A percentile compares a stretch with the other conserved stretches of the same genome.
Evolutionary conservation across 2,113 vertebrate species (phyloP).

Genomic region (Peromyscus leucopus): DNA sequence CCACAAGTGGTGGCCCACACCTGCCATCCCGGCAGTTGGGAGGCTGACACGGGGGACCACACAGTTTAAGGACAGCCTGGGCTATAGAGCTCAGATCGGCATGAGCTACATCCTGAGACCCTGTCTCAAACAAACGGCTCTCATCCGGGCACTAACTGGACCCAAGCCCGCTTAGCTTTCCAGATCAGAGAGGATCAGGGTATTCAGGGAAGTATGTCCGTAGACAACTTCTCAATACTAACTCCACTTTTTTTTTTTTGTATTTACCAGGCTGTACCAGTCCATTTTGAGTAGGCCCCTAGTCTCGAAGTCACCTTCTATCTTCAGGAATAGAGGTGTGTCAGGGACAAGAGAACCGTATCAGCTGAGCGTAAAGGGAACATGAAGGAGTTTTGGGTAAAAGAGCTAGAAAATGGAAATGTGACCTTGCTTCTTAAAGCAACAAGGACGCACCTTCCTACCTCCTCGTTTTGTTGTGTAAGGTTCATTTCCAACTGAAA

Average conservation of each 20-base stretch:
- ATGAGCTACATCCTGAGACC: neutral
- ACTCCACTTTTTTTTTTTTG: neutral
- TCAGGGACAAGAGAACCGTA: neutral
- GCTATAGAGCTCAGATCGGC: neutral
- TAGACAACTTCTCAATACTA: neutral
- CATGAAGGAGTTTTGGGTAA: neutral
- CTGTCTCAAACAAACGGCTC: neutral
- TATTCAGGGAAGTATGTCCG: neutral
- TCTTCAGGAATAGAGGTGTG: neutral
- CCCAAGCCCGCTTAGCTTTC: neutral
- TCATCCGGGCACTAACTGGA: neutral
- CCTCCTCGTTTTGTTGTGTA: neutral
- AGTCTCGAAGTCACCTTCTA: neutral
- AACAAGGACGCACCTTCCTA: neutral
- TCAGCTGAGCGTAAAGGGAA: neutral
- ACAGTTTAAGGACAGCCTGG: neutral
- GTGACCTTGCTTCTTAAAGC: conserved; percentile 22
- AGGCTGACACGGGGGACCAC: neutral
- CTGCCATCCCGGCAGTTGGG: neutral
- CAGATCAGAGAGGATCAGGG: neutral
- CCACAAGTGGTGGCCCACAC: neutral
- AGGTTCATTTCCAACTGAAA: neutral
- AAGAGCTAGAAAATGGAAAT: neutral
- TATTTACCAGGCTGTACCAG: neutral
- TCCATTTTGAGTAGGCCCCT: neutral